Evolutionary conservation across 1,140 invertebrate genomes (phyloP).

Genomic region (Lineus longissimus): DNA sequence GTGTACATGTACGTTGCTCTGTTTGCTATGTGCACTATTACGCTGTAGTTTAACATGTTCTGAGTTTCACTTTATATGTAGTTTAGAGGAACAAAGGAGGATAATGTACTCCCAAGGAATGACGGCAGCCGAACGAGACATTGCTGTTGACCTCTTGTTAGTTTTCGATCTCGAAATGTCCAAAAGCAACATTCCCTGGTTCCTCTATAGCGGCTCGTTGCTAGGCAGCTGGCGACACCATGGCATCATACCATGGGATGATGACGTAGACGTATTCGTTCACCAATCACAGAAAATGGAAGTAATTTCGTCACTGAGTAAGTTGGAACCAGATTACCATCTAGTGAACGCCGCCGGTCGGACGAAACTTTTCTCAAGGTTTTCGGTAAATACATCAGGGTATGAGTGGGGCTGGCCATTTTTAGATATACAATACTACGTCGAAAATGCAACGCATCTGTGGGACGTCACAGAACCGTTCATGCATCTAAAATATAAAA

Average conservation of each 20-base stretch:
- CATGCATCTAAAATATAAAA: not conserved
- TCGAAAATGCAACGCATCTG: not conserved
- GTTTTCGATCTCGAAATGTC: no score
- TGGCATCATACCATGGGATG: not conserved
- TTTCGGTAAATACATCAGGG: not conserved
- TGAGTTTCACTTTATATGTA: no score
- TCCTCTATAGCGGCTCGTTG: not conserved
- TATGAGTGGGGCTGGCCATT: not conserved
- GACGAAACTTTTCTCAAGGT: not conserved
- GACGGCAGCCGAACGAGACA: no score
- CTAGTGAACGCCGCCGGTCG: not conserved
- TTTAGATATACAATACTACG: not conserved
- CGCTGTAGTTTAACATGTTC: no score
- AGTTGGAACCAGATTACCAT: not conserved
- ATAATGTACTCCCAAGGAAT: no score
- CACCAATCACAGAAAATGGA: not conserved
- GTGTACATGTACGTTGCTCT: no score
- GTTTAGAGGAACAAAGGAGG: no score
- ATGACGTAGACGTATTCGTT: not conserved
- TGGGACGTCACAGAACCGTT: not conserved
- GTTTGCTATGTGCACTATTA: no score
- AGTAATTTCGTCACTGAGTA: not conserved
- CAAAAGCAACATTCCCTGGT: not conserved
- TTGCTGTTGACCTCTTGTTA: no score
- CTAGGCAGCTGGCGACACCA: not conserved